Conservation (phyloP, 2,113 vertebrate genomes). For the Rostratula benghalensis region DNA sequence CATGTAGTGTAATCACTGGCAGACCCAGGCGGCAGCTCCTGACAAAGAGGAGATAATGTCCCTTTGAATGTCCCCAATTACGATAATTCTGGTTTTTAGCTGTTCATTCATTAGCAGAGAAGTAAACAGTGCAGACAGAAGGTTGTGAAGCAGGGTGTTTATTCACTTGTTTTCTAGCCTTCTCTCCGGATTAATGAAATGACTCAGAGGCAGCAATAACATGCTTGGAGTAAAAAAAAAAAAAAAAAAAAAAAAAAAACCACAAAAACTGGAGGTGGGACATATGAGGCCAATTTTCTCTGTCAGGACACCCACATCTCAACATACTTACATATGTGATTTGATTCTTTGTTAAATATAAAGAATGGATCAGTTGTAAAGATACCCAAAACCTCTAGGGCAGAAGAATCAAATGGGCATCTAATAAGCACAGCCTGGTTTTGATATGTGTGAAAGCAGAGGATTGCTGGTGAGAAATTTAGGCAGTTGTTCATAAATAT, state of each 20-base stretch:
- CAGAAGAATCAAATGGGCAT: background rate
- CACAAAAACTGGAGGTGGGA: background rate
- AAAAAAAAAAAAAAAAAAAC: too few species aligned
- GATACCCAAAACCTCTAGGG: background rate
- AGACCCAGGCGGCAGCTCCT: background rate
- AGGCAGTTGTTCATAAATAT: background rate
- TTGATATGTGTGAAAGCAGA: background rate
- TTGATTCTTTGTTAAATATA: background rate
- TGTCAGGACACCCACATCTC: background rate
- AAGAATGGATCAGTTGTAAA: background rate
- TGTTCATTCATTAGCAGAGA: conserved; percentile 58
- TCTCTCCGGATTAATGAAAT: conserved; percentile 46
- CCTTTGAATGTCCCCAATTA: conserved; percentile 32
- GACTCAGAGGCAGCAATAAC: conserved; percentile 52
- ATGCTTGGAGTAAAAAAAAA: background rate
- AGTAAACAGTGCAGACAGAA: conserved; percentile 48
- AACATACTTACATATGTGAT: background rate
- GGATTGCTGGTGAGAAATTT: background rate
- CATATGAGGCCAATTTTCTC: background rate
- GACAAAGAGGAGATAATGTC: conserved; percentile 7
- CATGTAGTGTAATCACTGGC: background rate
- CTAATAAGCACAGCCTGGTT: background rate
- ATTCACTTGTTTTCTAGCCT: conserved; percentile 62
- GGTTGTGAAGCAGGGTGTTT: conserved; percentile 50
- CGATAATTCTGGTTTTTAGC: conserved; percentile 32